Base-by-base conservation (phyloP, 2,797 vertebrate species). In the Cyprinella venusta region DNA sequence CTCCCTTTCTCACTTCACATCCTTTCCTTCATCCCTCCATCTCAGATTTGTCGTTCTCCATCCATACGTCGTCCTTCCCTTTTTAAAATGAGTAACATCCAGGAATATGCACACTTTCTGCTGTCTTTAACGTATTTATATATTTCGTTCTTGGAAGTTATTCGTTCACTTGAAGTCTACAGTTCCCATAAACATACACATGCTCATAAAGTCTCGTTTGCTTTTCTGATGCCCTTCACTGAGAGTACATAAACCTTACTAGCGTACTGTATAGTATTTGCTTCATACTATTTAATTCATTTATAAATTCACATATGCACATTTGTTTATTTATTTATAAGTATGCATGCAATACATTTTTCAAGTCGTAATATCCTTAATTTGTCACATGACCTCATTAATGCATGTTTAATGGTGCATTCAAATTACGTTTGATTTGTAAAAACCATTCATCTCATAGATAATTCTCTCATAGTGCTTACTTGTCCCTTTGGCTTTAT, bases 101-200 rank as follows among this genome's bases (percentile, higher is more conserved):
- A 26, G 3, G 1, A 65, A 69, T 70, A 48, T 50, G 13, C 61
- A 52, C 70, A 74, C 0, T 16, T 52, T 42, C 61, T 75, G 5
- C 26, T 79, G 16, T 19, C 48, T 50, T 50, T 50, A 16, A 12
- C 19, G 38, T 26, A 36, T 50, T 72, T 38, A 33, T 56, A 12
- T 7, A 63, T 64, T 18, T 26, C 24, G 6, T 75, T 65, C n/a
- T 64, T 63, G 26, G 38, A 8, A 24, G 56, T 50, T 76, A 16
- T 65, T 75, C 70, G 40, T 76, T 56, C 12, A 13, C 48, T 33
- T 82, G 54, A 72, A 72, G 54, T 36, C 69, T 74, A 48, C 30
- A 63, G 45, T 48, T 30, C 75, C 19, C 40, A 33, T 64, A 65
- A 79, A n/a, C 61, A 18, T 2, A 52, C 26, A n/a, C 40, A 50